Percentiles rank a stretch among this genome's conserved stretches.
These are phyloP conservation scores for Tragelaphus imberbis DNA, from an alignment of 2,113 vertebrate species.

Conservation along the genomic window DNA sequence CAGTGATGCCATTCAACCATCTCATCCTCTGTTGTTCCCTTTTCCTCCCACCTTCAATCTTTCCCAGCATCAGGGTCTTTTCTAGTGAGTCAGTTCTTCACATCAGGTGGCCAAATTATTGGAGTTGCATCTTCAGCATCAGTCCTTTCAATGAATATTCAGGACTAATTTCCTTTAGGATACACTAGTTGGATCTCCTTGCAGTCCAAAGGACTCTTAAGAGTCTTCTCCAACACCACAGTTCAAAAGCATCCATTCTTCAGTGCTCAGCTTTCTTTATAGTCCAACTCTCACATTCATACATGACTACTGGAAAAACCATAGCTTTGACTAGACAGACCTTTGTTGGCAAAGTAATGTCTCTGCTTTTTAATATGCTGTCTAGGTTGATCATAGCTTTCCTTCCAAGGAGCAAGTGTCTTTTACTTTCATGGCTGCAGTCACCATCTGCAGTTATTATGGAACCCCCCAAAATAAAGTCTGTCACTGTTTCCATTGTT, in stretches of 20 bases:
- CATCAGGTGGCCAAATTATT: not conserved
- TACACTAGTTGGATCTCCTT: not conserved
- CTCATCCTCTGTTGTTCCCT: not conserved
- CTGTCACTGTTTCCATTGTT: not conserved
- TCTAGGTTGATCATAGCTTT: not conserved
- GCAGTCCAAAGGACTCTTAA: not conserved
- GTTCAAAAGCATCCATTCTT: not conserved
- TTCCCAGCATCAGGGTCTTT: not conserved
- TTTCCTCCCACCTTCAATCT: not conserved
- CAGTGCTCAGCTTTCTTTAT: not conserved
- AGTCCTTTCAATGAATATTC: not conserved
- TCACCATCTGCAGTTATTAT: not conserved
- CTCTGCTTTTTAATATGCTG: not conserved
- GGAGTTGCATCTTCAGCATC: not conserved
- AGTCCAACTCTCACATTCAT: not conserved
- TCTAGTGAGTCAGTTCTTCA: not conserved
- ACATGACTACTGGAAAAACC: not conserved
- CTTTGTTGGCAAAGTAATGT: not conserved
- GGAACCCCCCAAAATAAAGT: not conserved
- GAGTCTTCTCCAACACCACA: not conserved
- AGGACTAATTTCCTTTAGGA: not conserved
- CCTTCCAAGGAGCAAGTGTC: not conserved
- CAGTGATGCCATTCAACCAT: not conserved
- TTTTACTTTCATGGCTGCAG: not conserved
- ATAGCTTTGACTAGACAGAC: not conserved